A percentile compares a stretch with the other conserved stretches of the same genome.
Conservation (phyloP, 2,888 invertebrate genomes). For the Baccha elongata region DNA sequence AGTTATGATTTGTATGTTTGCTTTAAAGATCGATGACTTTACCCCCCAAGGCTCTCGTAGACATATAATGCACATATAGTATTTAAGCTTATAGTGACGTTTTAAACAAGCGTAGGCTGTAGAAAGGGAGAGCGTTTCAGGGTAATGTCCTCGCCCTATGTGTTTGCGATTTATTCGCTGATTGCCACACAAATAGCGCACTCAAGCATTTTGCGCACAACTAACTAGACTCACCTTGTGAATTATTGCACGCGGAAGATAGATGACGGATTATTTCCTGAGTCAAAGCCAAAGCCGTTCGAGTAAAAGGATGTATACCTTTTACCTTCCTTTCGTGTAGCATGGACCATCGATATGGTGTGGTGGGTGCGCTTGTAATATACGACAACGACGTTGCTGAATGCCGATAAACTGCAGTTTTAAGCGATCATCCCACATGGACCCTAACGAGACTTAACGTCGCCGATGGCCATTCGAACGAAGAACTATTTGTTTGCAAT, state of each 20-base stretch:
- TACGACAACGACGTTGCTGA: constrained; percentile 8
- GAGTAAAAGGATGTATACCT: constrained; percentile 18
- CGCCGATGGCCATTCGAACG: constrained; percentile 50
- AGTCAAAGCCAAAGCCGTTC: constrained; percentile 37
- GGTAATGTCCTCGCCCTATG: constrained; percentile 69
- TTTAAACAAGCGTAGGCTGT: constrained; percentile 57
- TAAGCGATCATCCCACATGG: constrained; percentile 51
- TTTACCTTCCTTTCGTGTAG: constrained; percentile 26
- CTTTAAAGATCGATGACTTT: constrained; percentile 68
- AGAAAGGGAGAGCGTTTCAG: constrained; percentile 66
- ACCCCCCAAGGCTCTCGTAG: constrained; percentile 40
- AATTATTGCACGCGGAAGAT: constrained; percentile 73
- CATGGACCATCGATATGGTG: neutral
- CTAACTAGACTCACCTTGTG: constrained; percentile 20
- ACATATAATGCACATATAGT: constrained; percentile 9
- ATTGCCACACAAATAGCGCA: constrained; percentile 67
- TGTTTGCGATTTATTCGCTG: constrained; percentile 67
- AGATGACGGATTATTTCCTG: constrained; percentile 72
- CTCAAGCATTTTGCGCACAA: constrained; percentile 15
- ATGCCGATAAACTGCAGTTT: constrained; percentile 35
- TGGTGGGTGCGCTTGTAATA: constrained; percentile 66
- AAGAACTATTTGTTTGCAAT: constrained; percentile 72
- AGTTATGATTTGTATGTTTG: constrained; percentile 72
- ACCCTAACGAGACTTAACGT: constrained; percentile 67
- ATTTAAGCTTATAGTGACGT: constrained; percentile 17